Conservation (phyloP, 2,888 invertebrate species). For the Drosophila leonis region DNA sequence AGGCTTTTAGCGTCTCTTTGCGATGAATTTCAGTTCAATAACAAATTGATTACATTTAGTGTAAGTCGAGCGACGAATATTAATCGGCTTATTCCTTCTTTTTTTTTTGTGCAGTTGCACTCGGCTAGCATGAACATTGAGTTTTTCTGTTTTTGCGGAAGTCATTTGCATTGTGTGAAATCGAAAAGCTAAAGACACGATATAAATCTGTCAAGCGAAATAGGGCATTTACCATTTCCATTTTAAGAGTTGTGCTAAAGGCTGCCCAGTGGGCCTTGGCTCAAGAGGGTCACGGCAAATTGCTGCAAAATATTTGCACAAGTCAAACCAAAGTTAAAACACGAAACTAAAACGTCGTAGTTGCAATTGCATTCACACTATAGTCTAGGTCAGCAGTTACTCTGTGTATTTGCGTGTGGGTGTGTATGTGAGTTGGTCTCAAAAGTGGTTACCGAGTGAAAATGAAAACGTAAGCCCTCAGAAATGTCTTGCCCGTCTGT, state of each 20-base stretch:
- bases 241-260: neutral
- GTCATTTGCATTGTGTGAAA: slow-evolving; percentile 33
- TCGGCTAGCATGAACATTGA: neutral
- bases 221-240: slow-evolving; percentile 21
- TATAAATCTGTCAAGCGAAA: slow-evolving; percentile 24
- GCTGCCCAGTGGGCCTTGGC: slow-evolving; percentile 1
- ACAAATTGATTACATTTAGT: neutral
- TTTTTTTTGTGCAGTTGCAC: neutral
- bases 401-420: slow-evolving; percentile 10
- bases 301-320: slow-evolving; percentile 58
- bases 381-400: slow-evolving; percentile 63
- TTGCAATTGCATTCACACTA: slow-evolving; percentile 55
- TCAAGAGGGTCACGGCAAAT: slow-evolving; percentile 50
- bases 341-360: slow-evolving; percentile 63
- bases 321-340: slow-evolving; percentile 33
- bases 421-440: slow-evolving; percentile 23
- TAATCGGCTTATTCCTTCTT: neutral
- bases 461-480: slow-evolving; percentile 64
- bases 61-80: neutral
- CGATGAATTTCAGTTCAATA: neutral
- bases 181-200: slow-evolving; percentile 15
- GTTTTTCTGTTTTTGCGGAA: slow-evolving; percentile 5
- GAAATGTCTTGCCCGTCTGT: slow-evolving; percentile 35
- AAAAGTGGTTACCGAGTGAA: slow-evolving; percentile 67
- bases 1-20: neutral